Base-by-base conservation (phyloP, 1,140 invertebrate species). In the Zeugodacus cucurbitae region DNA sequence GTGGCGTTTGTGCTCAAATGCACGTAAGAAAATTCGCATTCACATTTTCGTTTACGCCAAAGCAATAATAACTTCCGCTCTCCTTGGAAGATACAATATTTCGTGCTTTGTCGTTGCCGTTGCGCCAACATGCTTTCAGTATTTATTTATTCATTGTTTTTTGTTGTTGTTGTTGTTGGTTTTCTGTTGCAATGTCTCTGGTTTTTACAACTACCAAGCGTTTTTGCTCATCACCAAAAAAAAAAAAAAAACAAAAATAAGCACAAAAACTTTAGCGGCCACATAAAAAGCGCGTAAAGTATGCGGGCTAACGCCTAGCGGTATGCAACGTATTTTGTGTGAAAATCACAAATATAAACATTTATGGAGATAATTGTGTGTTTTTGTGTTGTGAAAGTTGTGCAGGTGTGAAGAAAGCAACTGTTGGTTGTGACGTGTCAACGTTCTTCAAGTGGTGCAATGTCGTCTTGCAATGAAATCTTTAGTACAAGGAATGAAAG, bases 61-160 rank as follows among this genome's bases (percentile, higher is more conserved):
- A 74, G 67, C 67, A 74, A 74, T 74, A 74, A 41, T 74, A 74
- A 74, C 67, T 74, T 74, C 67, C 67, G 67, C 67, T 7, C 67
- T 34, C 20, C 32, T 37, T 37, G 7, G 41, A 74, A 20, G n/a
- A n/a, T n/a, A n/a, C n/a, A n/a, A 74, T 74, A 32, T 37, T 37
- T 37, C 67, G 2, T 37, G 3, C 34, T 41, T 34, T 64, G n/a
- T 64, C 48, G 14, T 54, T 26, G 17, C 14, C 11, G 48, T 32
- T 10, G 29, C 32, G 29, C 37, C 37, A 32, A 37, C 29, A 34
- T 20, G 67, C 67, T 74, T 74, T 74, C 29, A 11, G 22, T 74
- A 74, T 41, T 74, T 41, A 22, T 62, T 62, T 26, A 62, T 62
- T 37, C 20, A n/a, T 10, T 3, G 14, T 54, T 17, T 17, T 41